Evolutionary conservation across 2,888 invertebrate species (phyloP), one percentile per base, ranked within the genome.

Genomic region (Colletes collaris): DNA sequence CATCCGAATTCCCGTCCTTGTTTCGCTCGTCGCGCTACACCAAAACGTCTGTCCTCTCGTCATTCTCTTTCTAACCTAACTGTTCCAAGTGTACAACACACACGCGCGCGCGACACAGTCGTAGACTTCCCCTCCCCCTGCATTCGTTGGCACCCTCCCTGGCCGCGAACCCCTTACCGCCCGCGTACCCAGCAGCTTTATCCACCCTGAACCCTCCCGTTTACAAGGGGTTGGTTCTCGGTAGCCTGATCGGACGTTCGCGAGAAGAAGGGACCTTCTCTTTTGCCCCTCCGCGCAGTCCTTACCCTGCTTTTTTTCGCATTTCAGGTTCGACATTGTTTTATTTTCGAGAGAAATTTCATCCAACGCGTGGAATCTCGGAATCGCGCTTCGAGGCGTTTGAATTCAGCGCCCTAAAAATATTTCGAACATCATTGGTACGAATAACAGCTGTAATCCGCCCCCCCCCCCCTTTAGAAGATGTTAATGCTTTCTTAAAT

Each of bases 101-200:
- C 64, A 46, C 65, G 11, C 78, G 35, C 81, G 27, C 78, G 35
- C 40, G 35, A 60, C 4, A 63, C 82, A 56, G 44, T 13, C 16
- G 58, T 60, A 58, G 44, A 46, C 44, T 56, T 37, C 63, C 40
- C 77, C 67, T 60, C 65, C 60, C 64, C 73, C 66, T 63, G 72
- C 44, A 62, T 64, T 70, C 63, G 78, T 52, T 62, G 79, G 78
- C 79, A 83, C 81, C 74, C 82, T 79, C 84, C 80, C 73, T 64
- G 52, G 73, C 53, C 68, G 49, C 75, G 80, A 79, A 68, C 81
- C 82, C 83, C 86, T 81, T 81, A 76, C 80, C 81, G 76, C 83
- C 78, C 82, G 70, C 85, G 83, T 83, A 85, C 80, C 84, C 86
- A 83, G 75, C 83, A 81, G 84, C 84, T 85, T 87, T 81, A 87